A percentile compares a stretch with the other conserved stretches of the same genome.
Conservation (phyloP, 1,140 invertebrate species). For the Trachymyrmex cornetzi region DNA sequence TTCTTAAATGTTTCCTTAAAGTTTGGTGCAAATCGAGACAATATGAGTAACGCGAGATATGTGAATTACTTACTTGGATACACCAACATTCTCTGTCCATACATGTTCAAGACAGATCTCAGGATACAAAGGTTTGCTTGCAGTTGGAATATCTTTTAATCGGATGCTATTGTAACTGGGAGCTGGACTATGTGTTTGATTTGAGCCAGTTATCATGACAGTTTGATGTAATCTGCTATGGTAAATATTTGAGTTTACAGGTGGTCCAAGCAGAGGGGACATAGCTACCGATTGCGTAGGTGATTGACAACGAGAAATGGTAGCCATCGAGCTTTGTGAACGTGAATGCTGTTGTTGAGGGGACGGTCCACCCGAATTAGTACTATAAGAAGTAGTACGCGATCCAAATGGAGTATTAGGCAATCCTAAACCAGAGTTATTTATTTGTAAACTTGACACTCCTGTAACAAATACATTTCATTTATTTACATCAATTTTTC, state of each 20-base stretch:
- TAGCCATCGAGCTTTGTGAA: slow-evolving; percentile 89
- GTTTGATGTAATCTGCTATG: slow-evolving; percentile 83
- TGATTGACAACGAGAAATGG: slow-evolving; percentile 86
- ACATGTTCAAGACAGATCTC: slow-evolving; percentile 95
- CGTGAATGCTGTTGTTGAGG: slow-evolving; percentile 85
- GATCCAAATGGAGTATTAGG: slow-evolving; percentile 82
- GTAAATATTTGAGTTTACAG: slow-evolving; percentile 74
- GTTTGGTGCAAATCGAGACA: background rate
- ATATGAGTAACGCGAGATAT: background rate
- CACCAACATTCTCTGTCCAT: slow-evolving; percentile 92
- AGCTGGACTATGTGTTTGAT: slow-evolving; percentile 75
- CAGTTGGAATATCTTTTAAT: slow-evolving; percentile 78
- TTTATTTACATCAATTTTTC: slow-evolving; percentile 8
- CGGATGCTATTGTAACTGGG: slow-evolving; percentile 79
- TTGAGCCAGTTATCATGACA: slow-evolving; percentile 78
- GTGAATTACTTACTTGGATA: slow-evolving; percentile 84
- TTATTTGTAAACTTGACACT: slow-evolving; percentile 78
- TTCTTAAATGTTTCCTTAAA: background rate
- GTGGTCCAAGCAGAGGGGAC: slow-evolving; percentile 77
- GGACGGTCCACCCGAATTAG: slow-evolving; percentile 77
- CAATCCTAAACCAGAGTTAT: slow-evolving; percentile 72
- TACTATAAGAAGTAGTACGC: slow-evolving; percentile 81
- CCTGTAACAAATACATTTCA: slow-evolving; percentile 68
- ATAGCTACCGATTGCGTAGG: slow-evolving; percentile 83
- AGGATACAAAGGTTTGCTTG: slow-evolving; percentile 92